Evolutionary conservation across 2,888 invertebrate species (phyloP), one percentile per base, ranked within the genome.

Genomic region (Troilus luridus): DNA sequence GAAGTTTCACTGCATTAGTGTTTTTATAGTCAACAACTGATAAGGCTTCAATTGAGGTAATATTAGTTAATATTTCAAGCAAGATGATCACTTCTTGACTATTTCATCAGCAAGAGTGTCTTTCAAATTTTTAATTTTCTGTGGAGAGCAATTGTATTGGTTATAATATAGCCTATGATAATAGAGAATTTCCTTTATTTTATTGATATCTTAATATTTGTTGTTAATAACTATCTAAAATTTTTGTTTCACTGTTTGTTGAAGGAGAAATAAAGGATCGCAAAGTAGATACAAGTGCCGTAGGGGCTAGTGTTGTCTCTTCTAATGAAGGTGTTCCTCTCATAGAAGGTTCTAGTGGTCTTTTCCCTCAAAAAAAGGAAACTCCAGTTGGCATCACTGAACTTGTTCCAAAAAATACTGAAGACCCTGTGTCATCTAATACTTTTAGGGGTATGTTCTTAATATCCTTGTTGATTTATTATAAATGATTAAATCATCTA

Each of bases 401-500:
- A 17, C 60, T 67, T 58, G 89, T 72, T 41, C 56, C 67, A 91
- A 58, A 41, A 56, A 77, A 85, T 62, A 21, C 88, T 56, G 88
- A 67, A n/a, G 59, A 72, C 17, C 58, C 91, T 54, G 11, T 64
- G 54, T 58, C 88, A 24, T 24, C 91, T 19, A 91, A 88, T 27
- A 91, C 91, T 24, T 91, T 88, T 58, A 88, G 59, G 58, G 91
- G 88, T 88, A 88, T 64, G 6, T 27, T 60, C 54, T 19, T 88
- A 2, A 24, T 54, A 11, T 54, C 2, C 19, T n/a, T 24, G 8
- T 41, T 77, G 1, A 17, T 77, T 77, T 77, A 17, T 72, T 77
- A n/a, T 21, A 21, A 21, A 62, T 67, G 24, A n/a, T 24, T 24
- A 24, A 64, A 24, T 67, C 3, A 67, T 67, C 3, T 67, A 62